Evolutionary conservation across 2,888 invertebrate genomes (phyloP).

Genomic region (Pasiphila rectangulata): DNA sequence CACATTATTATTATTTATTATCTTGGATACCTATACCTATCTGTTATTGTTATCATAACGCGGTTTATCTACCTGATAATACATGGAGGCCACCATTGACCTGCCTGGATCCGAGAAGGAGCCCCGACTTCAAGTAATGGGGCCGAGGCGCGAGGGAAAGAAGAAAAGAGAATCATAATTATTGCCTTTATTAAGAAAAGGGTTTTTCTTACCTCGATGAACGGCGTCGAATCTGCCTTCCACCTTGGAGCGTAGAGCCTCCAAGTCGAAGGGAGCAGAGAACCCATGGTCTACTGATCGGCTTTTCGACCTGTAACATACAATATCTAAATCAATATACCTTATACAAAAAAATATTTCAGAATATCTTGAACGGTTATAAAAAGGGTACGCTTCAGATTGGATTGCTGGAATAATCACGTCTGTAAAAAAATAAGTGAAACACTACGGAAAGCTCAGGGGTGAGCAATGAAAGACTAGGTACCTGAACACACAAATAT

Average conservation of each 20-base stretch:
- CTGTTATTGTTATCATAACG: too few species aligned
- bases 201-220: slow-evolving; percentile 71
- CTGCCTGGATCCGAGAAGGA: too few species aligned
- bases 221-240: slow-evolving; percentile 92
- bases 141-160: too few species aligned
- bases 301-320: slow-evolving; percentile 90
- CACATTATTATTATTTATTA: too few species aligned
- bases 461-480: slow-evolving; percentile 21
- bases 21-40: too few species aligned
- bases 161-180: too few species aligned
- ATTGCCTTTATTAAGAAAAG: too few species aligned
- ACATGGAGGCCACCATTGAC: too few species aligned
- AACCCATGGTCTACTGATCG: slow-evolving; percentile 95
- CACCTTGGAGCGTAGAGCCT: slow-evolving; percentile 91
- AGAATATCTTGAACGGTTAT: background rate
- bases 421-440: slow-evolving; percentile 10
- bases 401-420: slow-evolving; percentile 1
- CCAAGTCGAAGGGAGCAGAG: slow-evolving; percentile 91
- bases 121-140: too few species aligned
- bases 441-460: slow-evolving; percentile 10
- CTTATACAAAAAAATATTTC: background rate
- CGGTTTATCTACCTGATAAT: too few species aligned
- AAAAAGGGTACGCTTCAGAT: background rate
- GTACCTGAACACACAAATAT: slow-evolving; percentile 26
- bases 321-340: slow-evolving; percentile 12